phyloP scores from a whole-genome alignment of 2,113 vertebrate genomes.

The Caracal caracal region DNA sequence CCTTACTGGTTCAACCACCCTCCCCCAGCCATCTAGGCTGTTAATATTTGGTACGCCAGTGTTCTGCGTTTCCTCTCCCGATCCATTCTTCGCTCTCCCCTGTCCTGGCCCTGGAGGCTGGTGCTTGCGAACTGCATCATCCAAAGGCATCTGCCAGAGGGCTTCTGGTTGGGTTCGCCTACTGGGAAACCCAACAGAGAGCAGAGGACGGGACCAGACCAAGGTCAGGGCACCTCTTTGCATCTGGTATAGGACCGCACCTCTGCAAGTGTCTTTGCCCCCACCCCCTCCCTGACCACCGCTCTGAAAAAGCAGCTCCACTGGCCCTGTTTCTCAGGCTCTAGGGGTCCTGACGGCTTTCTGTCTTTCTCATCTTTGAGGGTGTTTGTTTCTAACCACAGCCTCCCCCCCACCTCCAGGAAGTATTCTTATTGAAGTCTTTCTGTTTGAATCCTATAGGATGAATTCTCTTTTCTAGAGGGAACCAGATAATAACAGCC shows the following conservation, averaged over 20 bases:
- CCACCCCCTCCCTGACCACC: too few relatives aligned
- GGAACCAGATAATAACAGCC: background rate
- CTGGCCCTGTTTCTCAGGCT: fast-evolving
- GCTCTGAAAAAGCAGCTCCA: background rate
- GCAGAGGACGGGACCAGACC: background rate
- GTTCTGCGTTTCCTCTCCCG: too few relatives aligned
- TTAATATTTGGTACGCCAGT: background rate
- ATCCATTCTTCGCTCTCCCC: background rate
- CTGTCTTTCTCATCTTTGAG: background rate
- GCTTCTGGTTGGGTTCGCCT: background rate
- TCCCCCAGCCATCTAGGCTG: background rate
- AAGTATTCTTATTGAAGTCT: background rate
- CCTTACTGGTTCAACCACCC: background rate
- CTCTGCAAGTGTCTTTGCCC: too few relatives aligned
- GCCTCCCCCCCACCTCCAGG: background rate
- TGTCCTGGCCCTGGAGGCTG: background rate
- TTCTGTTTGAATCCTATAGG: background rate
- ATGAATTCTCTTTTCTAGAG: background rate
- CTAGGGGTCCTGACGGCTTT: background rate
- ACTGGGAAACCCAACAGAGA: background rate
- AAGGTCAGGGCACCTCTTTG: background rate
- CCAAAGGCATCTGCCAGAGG: background rate
- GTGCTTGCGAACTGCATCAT: background rate
- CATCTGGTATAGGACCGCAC: fast-evolving
- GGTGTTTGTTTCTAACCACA: background rate